Evolutionary conservation across 2,797 vertebrate genomes (phyloP).

Genomic region (Pseudocheirus occidentalis): DNA sequence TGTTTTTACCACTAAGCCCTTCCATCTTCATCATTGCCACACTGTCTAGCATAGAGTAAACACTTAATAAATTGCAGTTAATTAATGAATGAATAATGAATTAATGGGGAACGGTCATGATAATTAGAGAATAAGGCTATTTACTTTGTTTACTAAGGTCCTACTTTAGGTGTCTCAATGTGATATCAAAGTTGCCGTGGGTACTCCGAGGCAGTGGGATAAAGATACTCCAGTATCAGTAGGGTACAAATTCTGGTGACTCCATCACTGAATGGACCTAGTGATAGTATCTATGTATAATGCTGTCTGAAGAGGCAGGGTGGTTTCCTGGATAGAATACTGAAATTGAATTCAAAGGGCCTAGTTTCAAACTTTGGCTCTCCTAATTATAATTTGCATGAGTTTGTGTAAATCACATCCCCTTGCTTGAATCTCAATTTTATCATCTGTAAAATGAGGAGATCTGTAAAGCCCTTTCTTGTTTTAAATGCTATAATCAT

Average conservation of each 20-base stretch:
- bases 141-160: not conserved
- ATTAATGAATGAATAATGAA: conserved; percentile 5
- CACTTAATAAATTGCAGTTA: not conserved
- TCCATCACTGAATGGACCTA: not conserved
- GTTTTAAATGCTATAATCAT: too few species aligned
- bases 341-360: too few species aligned
- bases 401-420: too few species aligned
- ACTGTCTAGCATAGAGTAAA: not conserved
- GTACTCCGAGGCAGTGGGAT: not conserved
- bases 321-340: not conserved
- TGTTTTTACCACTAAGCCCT: not conserved
- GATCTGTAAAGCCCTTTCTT: too few species aligned
- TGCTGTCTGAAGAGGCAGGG: not conserved
- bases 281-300: not conserved
- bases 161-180: not conserved
- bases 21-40: not conserved
- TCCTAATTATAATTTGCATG: too few species aligned
- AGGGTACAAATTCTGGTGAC: not conserved
- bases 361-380: too few species aligned
- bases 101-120: not conserved
- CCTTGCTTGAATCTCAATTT: too few species aligned
- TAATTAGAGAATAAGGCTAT: not conserved
- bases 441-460: too few species aligned
- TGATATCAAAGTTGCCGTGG: not conserved
- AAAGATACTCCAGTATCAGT: not conserved